Percentiles rank a stretch among this genome's conserved stretches.
Conservation (phyloP, 2,797 vertebrate genomes). For the Cryptoblepharus egeriae region DNA sequence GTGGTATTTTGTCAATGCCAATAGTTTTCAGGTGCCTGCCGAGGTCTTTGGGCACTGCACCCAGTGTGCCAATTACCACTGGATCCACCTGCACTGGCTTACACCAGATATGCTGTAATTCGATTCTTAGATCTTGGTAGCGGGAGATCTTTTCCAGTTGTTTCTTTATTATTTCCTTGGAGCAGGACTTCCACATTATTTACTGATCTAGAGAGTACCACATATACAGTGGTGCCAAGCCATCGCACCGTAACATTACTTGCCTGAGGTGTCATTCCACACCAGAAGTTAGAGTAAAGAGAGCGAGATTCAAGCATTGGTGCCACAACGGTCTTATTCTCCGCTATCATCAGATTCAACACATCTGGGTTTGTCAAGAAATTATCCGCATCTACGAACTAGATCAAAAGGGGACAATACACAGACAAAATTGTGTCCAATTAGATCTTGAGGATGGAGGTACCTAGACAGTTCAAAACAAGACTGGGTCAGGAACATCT, state of each 20-base stretch:
- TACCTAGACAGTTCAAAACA: neutral
- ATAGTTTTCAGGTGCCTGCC: too few species aligned
- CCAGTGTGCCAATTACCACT: too few species aligned
- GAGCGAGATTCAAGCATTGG: constrained; percentile 96
- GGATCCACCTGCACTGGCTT: too few species aligned
- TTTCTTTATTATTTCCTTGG: neutral
- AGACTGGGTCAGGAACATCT: neutral
- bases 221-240: neutral
- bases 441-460: neutral
- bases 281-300: constrained; percentile 99
- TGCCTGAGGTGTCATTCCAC: constrained; percentile 96
- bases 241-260: constrained; percentile 44
- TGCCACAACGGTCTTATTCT: constrained; percentile 91
- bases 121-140: too few species aligned
- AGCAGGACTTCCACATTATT: neutral
- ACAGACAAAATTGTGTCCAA: neutral
- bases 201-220: neutral
- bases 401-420: constrained; percentile 30
- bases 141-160: too few species aligned
- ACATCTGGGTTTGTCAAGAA: constrained; percentile 91
- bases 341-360: constrained; percentile 90
- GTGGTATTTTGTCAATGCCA: too few species aligned
- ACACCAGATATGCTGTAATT: too few species aligned
- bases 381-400: constrained; percentile 95
- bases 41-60: too few species aligned